Base-by-base conservation (phyloP, 2,113 vertebrate species). In the Microcebus griseorufus region DNA sequence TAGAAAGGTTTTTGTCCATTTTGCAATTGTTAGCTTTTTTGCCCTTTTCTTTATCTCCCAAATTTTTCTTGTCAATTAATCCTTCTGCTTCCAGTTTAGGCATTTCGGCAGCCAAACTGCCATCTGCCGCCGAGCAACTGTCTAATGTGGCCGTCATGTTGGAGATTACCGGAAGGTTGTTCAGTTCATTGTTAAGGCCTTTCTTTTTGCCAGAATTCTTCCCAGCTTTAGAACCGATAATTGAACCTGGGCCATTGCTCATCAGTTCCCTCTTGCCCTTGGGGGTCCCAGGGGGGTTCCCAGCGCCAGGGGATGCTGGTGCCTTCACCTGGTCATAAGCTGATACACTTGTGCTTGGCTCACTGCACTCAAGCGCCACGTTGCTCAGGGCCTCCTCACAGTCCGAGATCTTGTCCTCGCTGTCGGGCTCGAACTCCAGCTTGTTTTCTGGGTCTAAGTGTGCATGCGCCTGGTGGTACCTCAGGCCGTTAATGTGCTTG, bases 391-490 rank as follows among this genome's bases (percentile, higher is more conserved):
- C 97, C 96, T 99, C 99, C 82, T 99, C 99, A 0, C 99, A 99
- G 98, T 99, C 99, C 4, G 99, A 99, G 96, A 99, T 99, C 96
- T 99, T 99, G 82, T 99, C 99, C 97, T 99, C 99, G 0, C 99
- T 99, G 93, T 99, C 99, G 27, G 99, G 99, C 97, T 99, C 99
- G 72, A 99, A 99, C 81, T 99, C 99, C 84, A 99, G 99, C 92
- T 99, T 99, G 97, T 99, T 99, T 94, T 99, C 99, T 1, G 98
- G 99, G 92, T 99, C 99, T 96, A 99, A 98, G 98, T 99, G 99
- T 94, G 99, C 99, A 1, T 99, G 99, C 18, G 99, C 99, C 98
- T 99, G 99, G 98, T 99, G 99, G 98, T 99, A 99, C 73, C 99
- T 98, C 84, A 99, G 98, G 84, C 99, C 99, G 2, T 99, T 99